Base-by-base conservation (phyloP, 2,797 vertebrate species). In the Squalus acanthias region DNA sequence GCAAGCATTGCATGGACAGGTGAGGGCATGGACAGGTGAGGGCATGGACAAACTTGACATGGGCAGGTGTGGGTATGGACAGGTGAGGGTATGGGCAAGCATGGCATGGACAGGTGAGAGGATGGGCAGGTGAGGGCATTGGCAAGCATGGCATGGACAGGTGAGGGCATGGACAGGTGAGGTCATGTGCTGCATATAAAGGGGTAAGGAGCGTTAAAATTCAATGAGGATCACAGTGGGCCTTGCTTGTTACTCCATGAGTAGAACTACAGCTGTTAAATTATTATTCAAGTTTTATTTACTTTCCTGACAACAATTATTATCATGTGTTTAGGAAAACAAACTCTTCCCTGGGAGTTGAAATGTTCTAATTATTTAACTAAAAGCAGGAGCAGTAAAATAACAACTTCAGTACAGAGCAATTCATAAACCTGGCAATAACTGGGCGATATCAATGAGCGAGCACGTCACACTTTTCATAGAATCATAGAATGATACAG, bases 301-400 rank as follows among this genome's bases (percentile, higher is more conserved):
- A 15, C 69, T 26, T 72, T 95, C 24, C 65, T 70, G 67, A 53
- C 67, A 95, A 22, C 10, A 53, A 95, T 70, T 69, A 72, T 95
- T 72, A 95, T 69, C 65, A 69, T 70, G n/a, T 50, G 24, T 95
- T 46, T 10, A 6, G 39, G 93, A 95, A 95, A 95, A 50, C 24
- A 95, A 95, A 95, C 69, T 0, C 93, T 26, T 72, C 24, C n/a
- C 67, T 26, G 22, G 13, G n/a, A 95, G 22, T 70, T 95, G 93
- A 69, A 95, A 95, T 95, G 67, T 95, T 26, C 63, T 26, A 72
- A 95, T 95, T 70, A 95, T 70, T 72, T 69, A 70, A 95, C 70
- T 95, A 72, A 70, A 50, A 95, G 69, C 93, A 26, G 67, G 39
- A 95, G 24, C 65, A 95, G n/a, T 70, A 60, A 91, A 91, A 8